Base-by-base conservation (phyloP, 2,888 invertebrate genomes). In the Zhuqinia jingwanae region DNA sequence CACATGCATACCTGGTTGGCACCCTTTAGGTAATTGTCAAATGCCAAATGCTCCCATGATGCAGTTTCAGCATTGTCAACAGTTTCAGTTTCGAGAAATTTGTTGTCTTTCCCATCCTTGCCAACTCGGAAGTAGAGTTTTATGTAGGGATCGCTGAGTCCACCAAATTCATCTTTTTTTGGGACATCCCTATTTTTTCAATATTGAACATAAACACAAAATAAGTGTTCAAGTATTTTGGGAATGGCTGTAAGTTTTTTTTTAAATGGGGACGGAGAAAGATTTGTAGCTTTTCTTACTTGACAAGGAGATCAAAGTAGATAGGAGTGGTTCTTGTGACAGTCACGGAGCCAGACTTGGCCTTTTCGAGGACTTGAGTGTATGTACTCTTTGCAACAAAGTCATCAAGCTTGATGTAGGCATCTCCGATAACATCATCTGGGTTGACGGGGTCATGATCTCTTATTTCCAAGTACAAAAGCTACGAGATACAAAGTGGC, bases 361-460 rank as follows among this genome's bases (percentile, higher is more conserved):
- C 76, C 25, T 84, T 87, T 17, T 78, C 68, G 17, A 89, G 42
- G 5, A 77, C 75, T 45, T 85, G 80, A 50, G 85, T 89, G 58
- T 86, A 68, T 3, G 80, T 60, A 20, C 85, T 79, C 56, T 70
- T 82, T 50, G 50, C 78, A 50, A 87, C 88, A 53, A 87, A 89
- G 36, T 88, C 88, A 42, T 89, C 89, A 42, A 88, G 53, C 36
- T 83, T 77, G 36, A 89, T 80, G 53, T 68, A 87, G 20, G 86
- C 88, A 30, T 88, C 85, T 2, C 89, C 89, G n/a, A 89, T 53
- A 8, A 42, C 27, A 56, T 88, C 89, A 36, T 89, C 89, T 3
- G 89, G 88, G 83, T 89, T 88, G 47, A 88, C 20, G n/a, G 89
- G 89, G 45, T 89, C 89, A 56, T 89, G 87, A 47, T 89, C 89